Evolutionary conservation across 2,888 invertebrate species (phyloP).

Genomic region (Camponotus fellah): DNA sequence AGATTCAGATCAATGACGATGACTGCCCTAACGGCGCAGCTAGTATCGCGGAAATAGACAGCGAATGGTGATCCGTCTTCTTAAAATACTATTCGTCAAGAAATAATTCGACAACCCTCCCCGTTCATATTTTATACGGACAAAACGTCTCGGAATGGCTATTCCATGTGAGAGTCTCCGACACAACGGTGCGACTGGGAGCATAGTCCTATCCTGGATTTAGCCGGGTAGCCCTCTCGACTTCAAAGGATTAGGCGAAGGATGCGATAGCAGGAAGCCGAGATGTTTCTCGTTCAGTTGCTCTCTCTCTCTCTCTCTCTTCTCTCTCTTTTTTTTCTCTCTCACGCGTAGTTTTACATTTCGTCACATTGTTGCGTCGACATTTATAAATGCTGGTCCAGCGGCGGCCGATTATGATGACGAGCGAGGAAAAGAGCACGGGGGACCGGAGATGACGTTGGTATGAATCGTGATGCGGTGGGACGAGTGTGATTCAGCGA

Average conservation of each 20-base stretch:
- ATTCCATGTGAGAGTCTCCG: slow-evolving; percentile 27
- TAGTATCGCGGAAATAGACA: slow-evolving; percentile 22
- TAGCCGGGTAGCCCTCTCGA: slow-evolving; percentile 49
- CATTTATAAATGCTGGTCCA: slow-evolving; percentile 56
- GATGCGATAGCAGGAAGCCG: slow-evolving; percentile 55
- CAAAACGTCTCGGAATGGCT: slow-evolving; percentile 30
- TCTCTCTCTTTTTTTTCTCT: slow-evolving; percentile 20
- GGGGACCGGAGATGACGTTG: slow-evolving; percentile 36
- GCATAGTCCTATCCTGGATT: slow-evolving; percentile 42
- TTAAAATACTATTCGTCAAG: slow-evolving; percentile 30
- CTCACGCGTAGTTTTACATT: slow-evolving; percentile 50
- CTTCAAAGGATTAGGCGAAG: slow-evolving; percentile 52
- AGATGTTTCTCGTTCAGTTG: slow-evolving; percentile 1
- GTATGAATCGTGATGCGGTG: slow-evolving; percentile 29
- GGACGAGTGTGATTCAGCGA: slow-evolving; percentile 50
- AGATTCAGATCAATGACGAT: not conserved
- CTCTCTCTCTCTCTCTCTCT: slow-evolving; percentile 8
- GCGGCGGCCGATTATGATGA: slow-evolving; percentile 39
- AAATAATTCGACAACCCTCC: slow-evolving; percentile 38
- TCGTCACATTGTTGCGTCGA: slow-evolving; percentile 53
- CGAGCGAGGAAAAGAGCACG: not conserved
- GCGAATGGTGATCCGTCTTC: slow-evolving; percentile 28
- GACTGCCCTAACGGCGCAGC: not conserved
- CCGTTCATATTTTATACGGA: slow-evolving; percentile 45
- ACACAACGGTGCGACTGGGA: slow-evolving; percentile 38